Evolutionary conservation across 1,140 invertebrate genomes (phyloP), one percentile per base, ranked within the genome.

Genomic region (Leptopilina boulardi): DNA sequence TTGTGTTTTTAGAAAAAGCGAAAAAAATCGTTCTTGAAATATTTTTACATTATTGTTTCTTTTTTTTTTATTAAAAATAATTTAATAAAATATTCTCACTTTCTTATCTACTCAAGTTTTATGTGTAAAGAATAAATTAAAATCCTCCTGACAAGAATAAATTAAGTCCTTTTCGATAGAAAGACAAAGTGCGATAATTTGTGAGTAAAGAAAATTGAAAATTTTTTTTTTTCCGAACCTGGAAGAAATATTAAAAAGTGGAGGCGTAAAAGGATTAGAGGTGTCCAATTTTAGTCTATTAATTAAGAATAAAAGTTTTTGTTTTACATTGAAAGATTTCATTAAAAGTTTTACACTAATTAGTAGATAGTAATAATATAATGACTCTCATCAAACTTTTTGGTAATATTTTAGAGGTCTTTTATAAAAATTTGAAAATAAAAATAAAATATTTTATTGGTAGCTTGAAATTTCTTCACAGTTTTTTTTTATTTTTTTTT

Each of bases 121-220:
- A n/a, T 18, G 18, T 51, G 13, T 47, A n/a, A 8, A 15, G 47
- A 51, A 51, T 51, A 51, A 51, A 51, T 51, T 51, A 18, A n/a
- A 51, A 51, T 51, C 47, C n/a, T 51, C 47, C 15, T 51, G 47
- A 51, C 47, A 18, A 23, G 59, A 66, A 66, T 66, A 66, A 30
- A 66, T 66, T 66, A 6, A 66, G 15, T 15, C 23, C 34, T n/a
- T n/a, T n/a, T 26, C 11, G 11, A 66, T 30, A 66, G 56, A 23
- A 30, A 66, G 23, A 66, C 59, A 66, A n/a, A 30, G 59, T 66
- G n/a, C n/a, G 23, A 18, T 34, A 66, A 66, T 66, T 66, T 66
- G 23, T 15, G 13, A 34, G 23, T 66, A 21, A 66, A 30, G 59
- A 30, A 66, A 66, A 66, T 66, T 66, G 26, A n/a, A 66, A 66